Conservation (phyloP, 2,113 vertebrate species). For the Protobothrops mucrosquamatus region DNA sequence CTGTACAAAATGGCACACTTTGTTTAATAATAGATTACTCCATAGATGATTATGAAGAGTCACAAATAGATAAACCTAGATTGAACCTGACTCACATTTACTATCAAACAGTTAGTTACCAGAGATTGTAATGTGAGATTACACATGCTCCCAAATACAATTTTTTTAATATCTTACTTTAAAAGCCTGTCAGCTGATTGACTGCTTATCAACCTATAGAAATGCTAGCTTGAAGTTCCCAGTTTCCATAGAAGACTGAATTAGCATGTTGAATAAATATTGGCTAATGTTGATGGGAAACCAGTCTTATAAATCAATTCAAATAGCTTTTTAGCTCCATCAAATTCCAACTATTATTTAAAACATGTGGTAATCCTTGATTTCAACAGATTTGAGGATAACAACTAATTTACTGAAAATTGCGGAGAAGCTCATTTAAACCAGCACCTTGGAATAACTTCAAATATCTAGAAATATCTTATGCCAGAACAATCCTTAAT, state of each 20-base stretch:
- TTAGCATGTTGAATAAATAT: background rate
- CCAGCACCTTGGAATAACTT: background rate
- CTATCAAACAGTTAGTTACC: constrained; percentile 53
- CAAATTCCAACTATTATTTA: background rate
- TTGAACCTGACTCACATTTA: constrained; percentile 51
- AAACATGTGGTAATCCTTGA: background rate
- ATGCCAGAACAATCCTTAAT: background rate
- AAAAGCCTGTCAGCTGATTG: constrained; percentile 28
- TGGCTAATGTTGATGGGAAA: background rate
- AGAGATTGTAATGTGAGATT: constrained; percentile 45
- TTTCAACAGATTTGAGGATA: background rate
- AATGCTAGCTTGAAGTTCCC: background rate
- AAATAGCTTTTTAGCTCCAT: background rate
- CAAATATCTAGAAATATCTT: background rate
- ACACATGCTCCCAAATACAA: constrained; percentile 32
- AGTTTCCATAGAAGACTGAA: background rate
- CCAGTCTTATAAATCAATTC: background rate
- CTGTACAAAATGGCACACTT: constrained; percentile 19
- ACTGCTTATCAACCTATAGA: background rate
- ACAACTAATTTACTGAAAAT: background rate
- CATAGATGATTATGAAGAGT: constrained; percentile 50
- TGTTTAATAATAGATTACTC: constrained; percentile 43
- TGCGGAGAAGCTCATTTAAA: background rate
- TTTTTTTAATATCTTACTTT: constrained; percentile 38
- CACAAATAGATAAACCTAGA: constrained; percentile 57